A percentile compares a stretch with the other conserved stretches of the same genome.
Evolutionary conservation across 1,140 invertebrate genomes (phyloP).

Genomic region (Ridgeia piscesae): DNA sequence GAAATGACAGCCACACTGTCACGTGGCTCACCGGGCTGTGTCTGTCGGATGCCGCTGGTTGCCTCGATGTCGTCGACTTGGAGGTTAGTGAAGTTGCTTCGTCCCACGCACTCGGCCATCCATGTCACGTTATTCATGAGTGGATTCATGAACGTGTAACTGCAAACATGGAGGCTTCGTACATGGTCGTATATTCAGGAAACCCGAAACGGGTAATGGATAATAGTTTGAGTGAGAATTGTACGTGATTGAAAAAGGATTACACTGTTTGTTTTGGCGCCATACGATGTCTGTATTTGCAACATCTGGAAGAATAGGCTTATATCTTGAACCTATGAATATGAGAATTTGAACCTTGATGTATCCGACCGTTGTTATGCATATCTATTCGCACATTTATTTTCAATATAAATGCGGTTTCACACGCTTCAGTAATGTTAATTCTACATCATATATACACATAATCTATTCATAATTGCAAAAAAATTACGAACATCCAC

Average conservation of each 20-base stretch:
- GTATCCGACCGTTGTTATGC: background rate
- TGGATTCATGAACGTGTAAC: background rate
- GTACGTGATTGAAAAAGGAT: background rate
- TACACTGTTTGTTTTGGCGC: background rate
- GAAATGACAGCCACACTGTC: background rate
- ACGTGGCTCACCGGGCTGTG: background rate
- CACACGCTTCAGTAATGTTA: background rate
- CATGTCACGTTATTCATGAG: background rate
- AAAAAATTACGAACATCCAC: background rate
- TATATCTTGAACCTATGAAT: no score
- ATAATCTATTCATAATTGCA: background rate
- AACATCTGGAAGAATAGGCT: no score
- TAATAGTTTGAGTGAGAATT: background rate
- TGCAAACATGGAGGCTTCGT: background rate
- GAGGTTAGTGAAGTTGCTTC: background rate
- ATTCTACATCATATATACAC: background rate
- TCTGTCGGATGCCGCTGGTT: background rate
- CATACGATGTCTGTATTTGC: background rate
- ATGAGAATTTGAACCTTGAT: no score
- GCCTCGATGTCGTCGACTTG: background rate
- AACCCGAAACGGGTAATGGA: background rate
- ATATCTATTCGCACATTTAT: background rate
- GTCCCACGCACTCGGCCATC: conserved; percentile 2
- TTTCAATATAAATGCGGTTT: background rate
- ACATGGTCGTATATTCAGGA: background rate